These are phyloP conservation scores for Frieseomelitta varia DNA, from an alignment of 1,140 invertebrate genomes.

Conservation along the genomic window DNA sequence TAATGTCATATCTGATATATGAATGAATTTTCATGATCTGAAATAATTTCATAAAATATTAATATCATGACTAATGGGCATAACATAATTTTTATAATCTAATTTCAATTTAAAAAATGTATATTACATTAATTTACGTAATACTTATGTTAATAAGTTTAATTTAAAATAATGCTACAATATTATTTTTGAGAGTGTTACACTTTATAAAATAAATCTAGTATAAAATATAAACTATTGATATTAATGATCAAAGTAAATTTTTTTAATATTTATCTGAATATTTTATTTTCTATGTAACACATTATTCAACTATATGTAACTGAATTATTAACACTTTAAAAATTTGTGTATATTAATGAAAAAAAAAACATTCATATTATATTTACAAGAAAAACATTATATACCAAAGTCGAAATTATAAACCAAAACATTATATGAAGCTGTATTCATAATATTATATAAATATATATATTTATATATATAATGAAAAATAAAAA, in stretches of 20 bases:
- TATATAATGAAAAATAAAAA: not conserved
- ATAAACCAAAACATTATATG: not conserved
- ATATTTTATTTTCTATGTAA: not conserved
- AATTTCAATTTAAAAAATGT: not conserved
- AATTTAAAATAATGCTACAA: not conserved
- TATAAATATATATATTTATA: not conserved
- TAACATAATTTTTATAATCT: not conserved
- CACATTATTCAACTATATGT: not conserved
- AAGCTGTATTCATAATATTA: not conserved
- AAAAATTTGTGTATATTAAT: not conserved
- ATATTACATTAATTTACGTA: not conserved
- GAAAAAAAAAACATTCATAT: not conserved
- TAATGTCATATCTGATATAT: slow-evolving; percentile 77
- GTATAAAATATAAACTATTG: not conserved
- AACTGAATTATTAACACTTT: not conserved
- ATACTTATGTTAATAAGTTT: not conserved
- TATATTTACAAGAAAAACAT: not conserved
- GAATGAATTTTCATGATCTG: slow-evolving; percentile 73
- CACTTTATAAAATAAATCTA: not conserved
- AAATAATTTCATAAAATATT: slow-evolving; percentile 51
- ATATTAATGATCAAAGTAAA: not conserved
- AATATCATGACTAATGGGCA: not conserved
- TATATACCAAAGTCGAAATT: not conserved
- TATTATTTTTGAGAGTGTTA: not conserved
- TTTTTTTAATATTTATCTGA: not conserved